Conservation (phyloP, 2,888 invertebrate genomes). For the Andrena bucephala region DNA sequence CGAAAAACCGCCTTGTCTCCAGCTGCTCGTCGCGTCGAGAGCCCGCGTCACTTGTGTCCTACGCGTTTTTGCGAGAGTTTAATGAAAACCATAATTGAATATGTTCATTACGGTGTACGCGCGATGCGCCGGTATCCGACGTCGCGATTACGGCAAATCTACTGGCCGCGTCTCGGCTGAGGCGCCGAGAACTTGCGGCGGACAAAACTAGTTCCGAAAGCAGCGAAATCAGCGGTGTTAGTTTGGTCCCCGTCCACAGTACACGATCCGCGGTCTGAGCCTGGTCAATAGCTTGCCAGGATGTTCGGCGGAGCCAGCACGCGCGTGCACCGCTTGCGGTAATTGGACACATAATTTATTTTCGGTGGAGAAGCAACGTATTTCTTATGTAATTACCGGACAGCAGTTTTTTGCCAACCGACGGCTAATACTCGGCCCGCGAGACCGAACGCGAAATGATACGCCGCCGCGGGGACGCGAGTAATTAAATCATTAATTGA, state of each 20-base stretch:
- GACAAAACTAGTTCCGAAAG: constrained; percentile 8
- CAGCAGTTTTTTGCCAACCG: constrained; percentile 53
- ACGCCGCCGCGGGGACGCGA: constrained; percentile 16
- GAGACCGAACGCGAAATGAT: constrained; percentile 6
- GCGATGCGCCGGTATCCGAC: constrained; percentile 26
- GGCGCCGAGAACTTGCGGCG: not conserved
- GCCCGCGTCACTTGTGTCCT: constrained; percentile 23
- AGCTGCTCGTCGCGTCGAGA: constrained; percentile 15
- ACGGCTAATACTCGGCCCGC: not conserved
- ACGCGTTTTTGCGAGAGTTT: constrained; percentile 64
- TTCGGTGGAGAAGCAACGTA: constrained; percentile 59
- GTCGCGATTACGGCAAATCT: not conserved
- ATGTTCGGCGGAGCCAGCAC: not conserved
- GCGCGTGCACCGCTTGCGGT: constrained; percentile 49
- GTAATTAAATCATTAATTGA: constrained; percentile 73
- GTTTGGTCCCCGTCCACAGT: constrained; percentile 30
- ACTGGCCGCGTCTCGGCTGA: not conserved
- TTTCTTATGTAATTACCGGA: constrained; percentile 75
- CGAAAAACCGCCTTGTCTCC: constrained; percentile 25
- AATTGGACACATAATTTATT: constrained; percentile 79
- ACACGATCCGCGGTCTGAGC: not conserved
- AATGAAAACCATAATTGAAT: constrained; percentile 76
- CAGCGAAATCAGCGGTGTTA: constrained; percentile 15
- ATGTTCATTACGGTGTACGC: constrained; percentile 68
- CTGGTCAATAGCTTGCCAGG: constrained; percentile 46